Base-by-base conservation (phyloP, 2,113 vertebrate genomes). In the Mirounga angustirostris region DNA sequence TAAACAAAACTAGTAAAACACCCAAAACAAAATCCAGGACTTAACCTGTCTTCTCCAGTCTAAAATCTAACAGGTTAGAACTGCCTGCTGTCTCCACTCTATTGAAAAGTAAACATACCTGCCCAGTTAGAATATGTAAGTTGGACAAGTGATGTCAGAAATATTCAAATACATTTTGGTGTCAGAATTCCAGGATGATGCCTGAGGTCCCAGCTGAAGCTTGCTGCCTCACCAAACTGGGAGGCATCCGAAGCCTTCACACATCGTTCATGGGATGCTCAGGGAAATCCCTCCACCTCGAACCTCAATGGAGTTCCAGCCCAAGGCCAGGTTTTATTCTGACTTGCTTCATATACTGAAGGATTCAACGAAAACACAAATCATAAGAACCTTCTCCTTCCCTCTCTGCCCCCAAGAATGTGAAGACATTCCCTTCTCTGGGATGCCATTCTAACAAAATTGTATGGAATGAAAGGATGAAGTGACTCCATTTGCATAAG, bases 181-280 rank as follows among this genome's bases (percentile, higher is more conserved):
- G 46, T n/a, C 36, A 43, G 59, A 65, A 40, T 84, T 86, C 36
- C 87, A 40, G 56, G 59, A 4, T 12, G 22, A 58, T 14, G 21
- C 65, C 63, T 40, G 19, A 71, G 36, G 59, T 30, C 63, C 78
- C 82, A 61, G 21, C 36, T 21, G 59, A 71, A 61, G 43, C 52
- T 7, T 59, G 14, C 5, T 26, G n/a, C 22, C 22, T 4, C 0
- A 10, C 19, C 28, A 40, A 43, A 30, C 50, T 14, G 15, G 5
- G 50, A n/a, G 7, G 56, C 36, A 19, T 5, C 43, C 0, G 2
- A 16, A 4, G 50, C n/a, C 46, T 16, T 28, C 43, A 30, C 33
- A 5, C 33, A 5, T 14, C 12, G 4, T 22, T 10, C 1, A 1
- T 4, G 9, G 8, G 63, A 67, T 11, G 30, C 12, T 22, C 7